Evolutionary conservation across 2,888 invertebrate species (phyloP).

Genomic region (Caenorhabditis auriculariae): DNA sequence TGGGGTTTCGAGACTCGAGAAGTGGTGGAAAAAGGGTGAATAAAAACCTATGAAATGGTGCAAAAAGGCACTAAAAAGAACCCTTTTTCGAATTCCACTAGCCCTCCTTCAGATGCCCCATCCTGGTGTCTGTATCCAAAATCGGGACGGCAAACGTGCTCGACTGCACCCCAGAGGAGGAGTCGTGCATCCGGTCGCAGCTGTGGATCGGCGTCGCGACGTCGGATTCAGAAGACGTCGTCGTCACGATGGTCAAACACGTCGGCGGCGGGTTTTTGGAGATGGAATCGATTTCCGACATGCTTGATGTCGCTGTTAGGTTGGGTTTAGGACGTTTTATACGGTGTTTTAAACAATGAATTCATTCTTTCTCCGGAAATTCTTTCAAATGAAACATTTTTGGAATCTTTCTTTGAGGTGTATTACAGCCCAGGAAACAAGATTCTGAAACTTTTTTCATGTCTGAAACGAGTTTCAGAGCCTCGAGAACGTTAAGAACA

Average conservation of each 20-base stretch:
- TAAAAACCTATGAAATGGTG: too few relatives aligned
- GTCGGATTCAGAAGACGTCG: too few relatives aligned
- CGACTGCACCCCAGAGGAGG: conserved; percentile 51
- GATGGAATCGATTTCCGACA: conserved; percentile 45
- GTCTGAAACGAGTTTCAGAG: too few relatives aligned
- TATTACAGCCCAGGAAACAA: too few relatives aligned
- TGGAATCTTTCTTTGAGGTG: background rate
- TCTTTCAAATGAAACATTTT: conserved; percentile 16
- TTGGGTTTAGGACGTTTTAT: background rate
- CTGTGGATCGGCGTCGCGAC: conserved; percentile 42
- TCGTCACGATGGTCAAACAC: conserved; percentile 16
- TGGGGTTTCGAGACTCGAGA: too few relatives aligned
- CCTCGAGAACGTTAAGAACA: too few relatives aligned
- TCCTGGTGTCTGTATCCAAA: conserved; percentile 48
- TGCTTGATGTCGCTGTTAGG: conserved; percentile 31
- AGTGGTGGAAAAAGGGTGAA: too few relatives aligned
- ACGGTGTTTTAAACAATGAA: conserved; percentile 1
- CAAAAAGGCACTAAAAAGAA: too few relatives aligned
- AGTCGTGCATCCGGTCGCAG: conserved; percentile 46
- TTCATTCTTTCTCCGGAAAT: conserved; percentile 31
- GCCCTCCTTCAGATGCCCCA: conserved; percentile 36
- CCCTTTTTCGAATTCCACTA: too few relatives aligned
- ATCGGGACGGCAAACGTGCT: conserved; percentile 51
- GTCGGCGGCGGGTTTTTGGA: conserved; percentile 49
- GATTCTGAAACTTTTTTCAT: too few relatives aligned